Evolutionary conservation across 2,113 vertebrate genomes (phyloP), one percentile per base, ranked within the genome.

Genomic region (Sylvietta virens): DNA sequence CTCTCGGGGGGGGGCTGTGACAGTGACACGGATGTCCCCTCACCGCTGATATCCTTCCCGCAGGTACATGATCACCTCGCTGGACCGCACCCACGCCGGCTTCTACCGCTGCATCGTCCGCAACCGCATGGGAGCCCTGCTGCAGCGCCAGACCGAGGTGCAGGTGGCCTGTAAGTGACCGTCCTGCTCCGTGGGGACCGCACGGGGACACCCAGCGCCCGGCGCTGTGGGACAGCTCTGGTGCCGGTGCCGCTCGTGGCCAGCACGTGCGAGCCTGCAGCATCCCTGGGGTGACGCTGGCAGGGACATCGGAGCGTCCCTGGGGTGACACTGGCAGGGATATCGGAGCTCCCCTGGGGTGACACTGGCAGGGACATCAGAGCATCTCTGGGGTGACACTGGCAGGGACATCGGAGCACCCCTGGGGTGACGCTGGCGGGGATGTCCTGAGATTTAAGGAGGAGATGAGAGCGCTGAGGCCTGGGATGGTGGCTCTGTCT

Each of bases 81-180:
- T 99, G 97, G 99, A 99, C 97, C 98, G 98, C 82, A 99, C 99
- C 13, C 99, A 99, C 2, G 99, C 99, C 1, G 99, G 99, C 64
- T 99, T 99, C 97, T 99, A 99, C 97, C 98, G 99, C 94, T 99
- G 99, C 97, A 98, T 99, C 22, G 99, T 99, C 93, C 98, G 99
- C 51, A 99, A 99, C 96, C 98, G 99, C 18, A 98, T 99, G 91
- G 99, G 99, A 6, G 99, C 99, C 4, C 98, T 99, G 90, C 98
- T 99, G 64, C 99, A 99, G 98, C 97, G 99, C 88, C 98, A 99
- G 84, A 99, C 99, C 0, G 99, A 99, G 96, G 99, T 99, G 65
- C 99, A 99, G 96, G 99, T 99, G 98, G 99, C 99, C 97, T 99
- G 99, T 99, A 97, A 99, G 99, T 99, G 98, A 78, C 14, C 3